Evolutionary conservation across 2,797 vertebrate species (phyloP).

Genomic region (Enteromius afrohamiltoni): DNA sequence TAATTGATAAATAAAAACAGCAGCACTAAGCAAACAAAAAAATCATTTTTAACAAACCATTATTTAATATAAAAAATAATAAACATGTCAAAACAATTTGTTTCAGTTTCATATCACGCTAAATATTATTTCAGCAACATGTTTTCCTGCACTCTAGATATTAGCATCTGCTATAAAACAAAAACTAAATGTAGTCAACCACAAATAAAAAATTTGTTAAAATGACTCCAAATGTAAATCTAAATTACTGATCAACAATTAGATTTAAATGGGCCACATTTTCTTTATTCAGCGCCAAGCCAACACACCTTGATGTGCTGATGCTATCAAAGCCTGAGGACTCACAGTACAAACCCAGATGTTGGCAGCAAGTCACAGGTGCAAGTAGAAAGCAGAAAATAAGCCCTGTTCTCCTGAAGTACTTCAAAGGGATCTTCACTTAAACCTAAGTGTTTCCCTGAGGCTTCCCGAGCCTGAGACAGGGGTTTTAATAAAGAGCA

Average conservation of each 20-base stretch:
- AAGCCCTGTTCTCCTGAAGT: slow-evolving; percentile 43
- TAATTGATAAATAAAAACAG: background rate
- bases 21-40: too few species aligned
- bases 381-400: slow-evolving; percentile 53
- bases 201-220: background rate
- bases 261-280: background rate
- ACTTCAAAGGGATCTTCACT: slow-evolving; percentile 62
- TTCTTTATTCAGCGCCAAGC: background rate
- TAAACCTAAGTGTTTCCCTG: slow-evolving; percentile 56
- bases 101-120: background rate
- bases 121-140: background rate
- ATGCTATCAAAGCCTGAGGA: slow-evolving; percentile 36
- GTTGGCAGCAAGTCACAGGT: slow-evolving; percentile 44
- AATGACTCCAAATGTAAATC: background rate
- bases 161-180: background rate
- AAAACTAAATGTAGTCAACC: background rate
- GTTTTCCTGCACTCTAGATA: background rate
- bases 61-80: background rate
- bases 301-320: slow-evolving; percentile 8
- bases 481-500: slow-evolving; percentile 62
- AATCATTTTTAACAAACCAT: background rate
- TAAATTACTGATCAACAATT: background rate
- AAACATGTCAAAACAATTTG: background rate
- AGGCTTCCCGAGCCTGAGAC: slow-evolving; percentile 61
- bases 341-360: slow-evolving; percentile 35